Evolutionary conservation across 2,113 vertebrate species (phyloP).

Genomic region (Cranoglanis bouderius): DNA sequence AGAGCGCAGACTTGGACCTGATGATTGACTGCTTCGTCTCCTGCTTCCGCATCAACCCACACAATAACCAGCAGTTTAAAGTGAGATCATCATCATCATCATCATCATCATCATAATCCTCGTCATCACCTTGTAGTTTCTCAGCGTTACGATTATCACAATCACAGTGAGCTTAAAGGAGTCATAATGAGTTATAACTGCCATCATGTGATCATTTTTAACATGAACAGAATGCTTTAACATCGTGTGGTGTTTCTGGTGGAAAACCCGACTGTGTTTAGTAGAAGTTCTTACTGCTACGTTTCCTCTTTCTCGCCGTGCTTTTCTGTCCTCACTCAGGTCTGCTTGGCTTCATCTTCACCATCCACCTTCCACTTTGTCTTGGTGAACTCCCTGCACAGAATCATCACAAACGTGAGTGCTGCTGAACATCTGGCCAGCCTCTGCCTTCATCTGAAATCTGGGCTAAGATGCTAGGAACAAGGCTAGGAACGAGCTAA

Average conservation of each 20-base stretch:
- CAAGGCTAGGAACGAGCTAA: background rate
- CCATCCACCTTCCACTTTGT: constrained; percentile 97
- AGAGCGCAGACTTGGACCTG: constrained; percentile 94
- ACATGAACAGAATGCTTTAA: background rate
- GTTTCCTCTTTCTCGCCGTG: background rate
- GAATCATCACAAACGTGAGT: constrained; percentile 98
- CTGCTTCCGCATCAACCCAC: constrained; percentile 97
- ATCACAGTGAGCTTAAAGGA: background rate
- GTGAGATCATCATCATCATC: constrained; percentile 65
- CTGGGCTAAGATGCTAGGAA: background rate
- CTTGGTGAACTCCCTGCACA: constrained; percentile 95
- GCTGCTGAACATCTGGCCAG: background rate
- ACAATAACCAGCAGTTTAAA: constrained; percentile 99
- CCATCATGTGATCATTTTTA: background rate
- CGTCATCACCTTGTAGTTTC: background rate
- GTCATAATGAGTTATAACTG: background rate
- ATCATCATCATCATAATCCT: background rate
- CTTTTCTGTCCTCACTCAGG: constrained; percentile 66
- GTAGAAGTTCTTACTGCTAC: background rate
- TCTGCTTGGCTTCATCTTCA: constrained; percentile 90
- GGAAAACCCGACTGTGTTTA: background rate
- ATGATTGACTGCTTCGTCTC: constrained; percentile 99
- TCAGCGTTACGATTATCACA: background rate
- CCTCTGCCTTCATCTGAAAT: background rate
- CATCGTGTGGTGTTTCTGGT: background rate